These are phyloP conservation scores for Rhinophrynus dorsalis DNA, from an alignment of 2,797 vertebrate species.

Conservation along the genomic window DNA sequence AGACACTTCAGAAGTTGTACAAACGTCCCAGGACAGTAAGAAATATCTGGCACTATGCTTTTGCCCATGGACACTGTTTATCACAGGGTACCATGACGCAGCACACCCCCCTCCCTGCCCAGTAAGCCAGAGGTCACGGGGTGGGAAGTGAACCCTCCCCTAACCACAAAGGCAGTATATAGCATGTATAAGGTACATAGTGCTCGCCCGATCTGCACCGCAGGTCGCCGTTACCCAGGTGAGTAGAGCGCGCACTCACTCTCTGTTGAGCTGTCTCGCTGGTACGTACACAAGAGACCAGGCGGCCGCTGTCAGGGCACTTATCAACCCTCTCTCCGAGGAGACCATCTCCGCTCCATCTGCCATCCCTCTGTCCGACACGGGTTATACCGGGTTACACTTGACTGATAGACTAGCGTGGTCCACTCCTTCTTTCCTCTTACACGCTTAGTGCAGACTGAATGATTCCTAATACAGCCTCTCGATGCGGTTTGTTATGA, in stretches of 20 bases:
- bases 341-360: constrained; percentile 2
- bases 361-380: constrained; percentile 2
- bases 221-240: background rate
- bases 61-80: too few relatives aligned
- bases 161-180: background rate
- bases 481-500: constrained; percentile 20
- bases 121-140: background rate
- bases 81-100: background rate
- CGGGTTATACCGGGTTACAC: too few relatives aligned
- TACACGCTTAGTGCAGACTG: background rate
- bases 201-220: background rate
- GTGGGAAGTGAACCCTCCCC: background rate
- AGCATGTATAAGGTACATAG: background rate
- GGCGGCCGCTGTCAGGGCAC: constrained; percentile 27
- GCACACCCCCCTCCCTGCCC: background rate
- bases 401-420: too few relatives aligned
- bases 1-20: too few relatives aligned
- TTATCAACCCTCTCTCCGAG: constrained; percentile 29
- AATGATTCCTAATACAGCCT: background rate
- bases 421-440: background rate
- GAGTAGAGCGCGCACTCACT: constrained; percentile 24
- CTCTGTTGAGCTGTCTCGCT: constrained; percentile 23
- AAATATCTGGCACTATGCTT: too few relatives aligned
- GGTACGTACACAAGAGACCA: constrained; percentile 42
- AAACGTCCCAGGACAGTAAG: too few relatives aligned